phyloP scores from a whole-genome alignment of 2,797 vertebrate genomes.

The Leptatherina wallacei region DNA sequence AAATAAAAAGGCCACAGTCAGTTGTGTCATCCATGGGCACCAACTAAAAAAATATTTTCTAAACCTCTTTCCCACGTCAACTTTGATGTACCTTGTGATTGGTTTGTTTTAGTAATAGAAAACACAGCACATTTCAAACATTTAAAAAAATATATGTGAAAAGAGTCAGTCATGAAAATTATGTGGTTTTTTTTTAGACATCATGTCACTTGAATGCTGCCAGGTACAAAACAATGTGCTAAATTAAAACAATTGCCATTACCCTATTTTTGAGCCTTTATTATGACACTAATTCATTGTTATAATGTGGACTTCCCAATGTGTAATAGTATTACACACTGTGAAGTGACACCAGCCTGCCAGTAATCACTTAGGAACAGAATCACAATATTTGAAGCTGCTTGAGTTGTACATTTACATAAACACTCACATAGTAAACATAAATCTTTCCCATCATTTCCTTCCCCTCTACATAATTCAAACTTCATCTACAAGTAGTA shows the following conservation, averaged over 20 bases:
- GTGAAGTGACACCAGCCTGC: not conserved
- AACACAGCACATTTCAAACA: too few species aligned
- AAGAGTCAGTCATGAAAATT: too few species aligned
- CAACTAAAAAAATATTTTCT: too few species aligned
- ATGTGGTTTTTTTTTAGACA: too few species aligned
- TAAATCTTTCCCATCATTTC: not conserved
- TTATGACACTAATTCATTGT: not conserved
- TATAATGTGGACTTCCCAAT: not conserved
- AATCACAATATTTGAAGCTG: not conserved
- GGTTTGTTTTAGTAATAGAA: too few species aligned
- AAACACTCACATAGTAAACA: not conserved
- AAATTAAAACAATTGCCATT: not conserved
- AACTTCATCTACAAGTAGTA: constrained; percentile 3
- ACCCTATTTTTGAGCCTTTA: not conserved
- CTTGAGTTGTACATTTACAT: not conserved
- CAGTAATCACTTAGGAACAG: not conserved
- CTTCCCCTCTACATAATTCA: not conserved
- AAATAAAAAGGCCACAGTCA: too few species aligned
- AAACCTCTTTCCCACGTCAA: too few species aligned
- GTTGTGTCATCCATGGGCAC: too few species aligned
- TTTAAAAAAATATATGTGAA: too few species aligned
- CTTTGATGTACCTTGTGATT: too few species aligned
- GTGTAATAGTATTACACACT: not conserved
- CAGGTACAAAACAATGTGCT: too few species aligned
- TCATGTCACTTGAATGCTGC: too few species aligned